Evolutionary conservation across 1,140 invertebrate species (phyloP), one percentile per base, ranked within the genome.

Genomic region (Megathymus violae): DNA sequence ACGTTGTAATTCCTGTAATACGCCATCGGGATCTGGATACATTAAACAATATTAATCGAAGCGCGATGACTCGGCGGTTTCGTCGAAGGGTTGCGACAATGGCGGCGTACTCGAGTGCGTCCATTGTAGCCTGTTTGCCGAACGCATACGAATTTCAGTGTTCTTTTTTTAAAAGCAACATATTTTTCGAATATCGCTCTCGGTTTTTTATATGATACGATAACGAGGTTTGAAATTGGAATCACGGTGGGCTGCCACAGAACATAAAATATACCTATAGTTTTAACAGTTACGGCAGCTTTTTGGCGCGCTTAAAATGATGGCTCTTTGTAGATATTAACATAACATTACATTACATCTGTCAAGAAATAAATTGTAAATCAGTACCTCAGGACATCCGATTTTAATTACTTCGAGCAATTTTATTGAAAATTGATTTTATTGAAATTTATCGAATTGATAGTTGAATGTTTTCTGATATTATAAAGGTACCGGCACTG

Each of bases 41-140:
- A 82, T 83, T 88, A 88, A 90, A 79, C 75, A 82, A 87, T 88
- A 90, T 90, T 88, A 88, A 90, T 90, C 80, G 83, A 77, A 62
- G 61, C 62, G 64, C 62, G 67, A 78, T 90, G 88, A 89, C 69
- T 84, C 78, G 78, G 83, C 86, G 67, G 67, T 75, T 73, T 54
- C 51, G 34, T 36, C 64, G 74, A 81, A 83, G 78, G 80, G 73
- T 67, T 71, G 69, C 62, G 74, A 78, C 73, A 78, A 74, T 71
- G 64, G 64, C 60, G 50, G 36, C 63, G 51, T 50, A 47, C 62
- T 64, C 43, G 43, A 50, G 34, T 62, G 46, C 54, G 60, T 22
- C 54, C 60, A 50, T 62, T 56, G 56, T 62, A 19, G 19, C 9
- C 50, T 63, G 51, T 63, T 68, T 71, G 54, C 41, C 64, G 64